Percentiles rank a stretch among this genome's conserved stretches.
These are phyloP conservation scores for Epizoanthus ramosus DNA, from an alignment of 92 coral and sea anemone species.

Conservation along the genomic window DNA sequence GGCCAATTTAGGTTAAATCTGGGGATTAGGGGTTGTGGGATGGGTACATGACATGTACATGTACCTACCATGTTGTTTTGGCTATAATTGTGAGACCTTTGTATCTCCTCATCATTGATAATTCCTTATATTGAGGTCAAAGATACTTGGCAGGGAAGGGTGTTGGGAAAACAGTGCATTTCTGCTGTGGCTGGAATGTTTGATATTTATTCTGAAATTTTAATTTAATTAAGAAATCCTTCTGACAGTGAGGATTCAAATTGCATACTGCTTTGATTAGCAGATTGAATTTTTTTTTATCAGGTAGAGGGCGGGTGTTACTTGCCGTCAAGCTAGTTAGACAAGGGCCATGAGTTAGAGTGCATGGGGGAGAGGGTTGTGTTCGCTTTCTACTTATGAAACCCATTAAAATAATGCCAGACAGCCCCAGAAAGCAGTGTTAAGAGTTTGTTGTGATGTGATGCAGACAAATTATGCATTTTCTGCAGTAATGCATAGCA, in stretches of 20 bases:
- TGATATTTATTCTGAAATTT: constrained; percentile 28
- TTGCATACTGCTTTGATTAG: not conserved
- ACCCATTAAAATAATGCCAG: too few species aligned
- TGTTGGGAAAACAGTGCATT: not conserved
- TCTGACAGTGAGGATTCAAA: not conserved
- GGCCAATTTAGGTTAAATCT: too few species aligned
- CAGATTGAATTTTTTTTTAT: not conserved
- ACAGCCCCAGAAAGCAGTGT: too few species aligned
- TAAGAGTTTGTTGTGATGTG: too few species aligned
- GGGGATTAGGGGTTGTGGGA: too few species aligned
- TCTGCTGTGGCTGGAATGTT: constrained; percentile 7
- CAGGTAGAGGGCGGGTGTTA: not conserved
- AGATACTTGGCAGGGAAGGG: not conserved
- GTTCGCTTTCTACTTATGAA: too few species aligned
- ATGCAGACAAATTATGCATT: too few species aligned
- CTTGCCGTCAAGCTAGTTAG: not conserved
- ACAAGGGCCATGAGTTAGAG: not conserved
- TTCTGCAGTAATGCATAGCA: too few species aligned
- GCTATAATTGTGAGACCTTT: not conserved
- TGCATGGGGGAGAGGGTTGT: too few species aligned
- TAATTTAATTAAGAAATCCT: constrained; percentile 27
- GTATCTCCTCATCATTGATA: not conserved
- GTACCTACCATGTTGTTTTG: too few species aligned
- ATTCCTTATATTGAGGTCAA: not conserved
- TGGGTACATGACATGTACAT: too few species aligned